Conservation (phyloP, 2,113 vertebrate genomes). For the Larimichthys polyactis region DNA sequence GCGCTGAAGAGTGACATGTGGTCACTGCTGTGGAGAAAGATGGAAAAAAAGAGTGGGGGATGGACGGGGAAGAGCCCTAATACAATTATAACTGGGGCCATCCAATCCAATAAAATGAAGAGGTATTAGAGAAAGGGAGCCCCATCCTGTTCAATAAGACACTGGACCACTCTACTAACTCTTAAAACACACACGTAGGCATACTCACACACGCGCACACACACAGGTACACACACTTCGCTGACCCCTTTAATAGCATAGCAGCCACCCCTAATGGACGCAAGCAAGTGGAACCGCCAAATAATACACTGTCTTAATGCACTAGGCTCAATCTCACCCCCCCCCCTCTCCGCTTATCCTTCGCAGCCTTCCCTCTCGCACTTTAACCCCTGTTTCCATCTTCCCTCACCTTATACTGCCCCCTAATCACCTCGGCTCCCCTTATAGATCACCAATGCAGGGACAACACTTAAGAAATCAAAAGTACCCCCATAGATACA, state of each 20-base stretch:
- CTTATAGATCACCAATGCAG: constrained; percentile 63
- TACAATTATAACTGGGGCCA: constrained; percentile 82
- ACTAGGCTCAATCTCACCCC: constrained; percentile 81
- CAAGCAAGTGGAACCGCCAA: constrained; percentile 83
- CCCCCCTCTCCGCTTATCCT: constrained; percentile 66
- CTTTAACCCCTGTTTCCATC: constrained; percentile 78
- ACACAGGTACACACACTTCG: constrained; percentile 75
- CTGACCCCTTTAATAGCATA: constrained; percentile 83
- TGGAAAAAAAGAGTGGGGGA: constrained; percentile 34
- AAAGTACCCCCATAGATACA: constrained; percentile 55
- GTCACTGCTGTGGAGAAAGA: constrained; percentile 57
- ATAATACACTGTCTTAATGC: constrained; percentile 85
- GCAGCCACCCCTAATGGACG: constrained; percentile 81
- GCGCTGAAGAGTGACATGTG: constrained; percentile 49
- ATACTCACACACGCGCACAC: constrained; percentile 43
- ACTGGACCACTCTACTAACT: constrained; percentile 79
- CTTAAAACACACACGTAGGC: constrained; percentile 69
- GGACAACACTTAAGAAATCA: constrained; percentile 78
- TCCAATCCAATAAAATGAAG: constrained; percentile 86
- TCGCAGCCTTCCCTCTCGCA: constrained; percentile 68
- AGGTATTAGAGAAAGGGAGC: constrained; percentile 78
- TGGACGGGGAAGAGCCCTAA: constrained; percentile 64
- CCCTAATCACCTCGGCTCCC: constrained; percentile 47
- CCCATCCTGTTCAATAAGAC: constrained; percentile 81
- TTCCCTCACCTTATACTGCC: constrained; percentile 59